Evolutionary conservation across 2,888 invertebrate species (phyloP), one percentile per base, ranked within the genome.

Genomic region (Andrena flavipes): DNA sequence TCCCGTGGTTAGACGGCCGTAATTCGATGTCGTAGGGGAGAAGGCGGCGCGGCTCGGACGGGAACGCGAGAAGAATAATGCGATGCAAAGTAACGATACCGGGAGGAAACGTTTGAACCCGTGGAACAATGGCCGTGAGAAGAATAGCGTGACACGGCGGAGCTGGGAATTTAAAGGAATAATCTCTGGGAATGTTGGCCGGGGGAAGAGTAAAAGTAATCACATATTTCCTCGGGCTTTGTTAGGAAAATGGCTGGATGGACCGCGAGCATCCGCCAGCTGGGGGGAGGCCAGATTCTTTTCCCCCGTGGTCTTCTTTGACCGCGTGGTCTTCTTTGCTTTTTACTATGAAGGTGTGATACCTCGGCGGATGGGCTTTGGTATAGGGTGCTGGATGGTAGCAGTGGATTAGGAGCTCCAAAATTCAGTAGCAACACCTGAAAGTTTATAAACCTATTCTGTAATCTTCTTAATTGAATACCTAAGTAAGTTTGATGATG

Each of bases 131-230:
- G 60, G 3, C 8, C 1, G 5, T 7, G n/a, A 8, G 76, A 68
- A 76, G 68, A 76, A 78, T 78, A 20, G 42, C 76, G 42, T 48
- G 76, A 62, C 67, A 75, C 62, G 35, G 6, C 35, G 60, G 23
- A 6, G 60, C 42, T 10, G 6, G 51, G 42, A 62, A 78, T 78
- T 78, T 75, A 68, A 62, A 30, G 23, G 76, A 23, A 76, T 68
- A 76, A 78, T 78, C 68, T 78, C 42, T 13, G 76, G 20, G 59
- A 77, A 70, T 49, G 70, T 56, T 23, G 35, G 23, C 48, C 29
- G 48, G 13, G 16, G 20, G 26, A 20, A 33, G 54, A 48, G 51
- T 78, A 70, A 70, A 33, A 64, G 64, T 77, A 77, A 79, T 79
- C 69, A 49, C 69, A 30, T 63, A 77, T 77, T 77, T 70, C 20